Percentiles rank a stretch among this genome's conserved stretches.
Evolutionary conservation across 2,113 vertebrate species (phyloP).

Genomic region (Amphiprion ocellaris): DNA sequence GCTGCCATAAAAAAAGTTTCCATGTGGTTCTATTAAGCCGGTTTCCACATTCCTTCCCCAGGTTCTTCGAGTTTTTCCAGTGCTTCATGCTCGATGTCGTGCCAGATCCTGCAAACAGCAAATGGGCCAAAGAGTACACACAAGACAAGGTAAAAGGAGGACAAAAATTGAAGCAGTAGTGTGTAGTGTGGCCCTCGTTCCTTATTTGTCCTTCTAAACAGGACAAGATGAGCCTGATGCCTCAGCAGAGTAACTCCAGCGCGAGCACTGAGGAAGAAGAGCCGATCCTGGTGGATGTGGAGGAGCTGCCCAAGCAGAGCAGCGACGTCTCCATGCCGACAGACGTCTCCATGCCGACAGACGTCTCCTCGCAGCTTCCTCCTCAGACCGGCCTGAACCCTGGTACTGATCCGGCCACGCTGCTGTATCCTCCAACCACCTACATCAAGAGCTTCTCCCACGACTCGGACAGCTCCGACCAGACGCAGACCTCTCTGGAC

Average conservation of each 20-base stretch:
- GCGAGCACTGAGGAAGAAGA: constrained; percentile 64
- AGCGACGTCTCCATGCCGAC: background rate
- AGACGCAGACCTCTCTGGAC: constrained; percentile 73
- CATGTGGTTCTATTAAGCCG: background rate
- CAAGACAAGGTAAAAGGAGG: constrained; percentile 72
- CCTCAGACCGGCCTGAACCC: constrained; percentile 12
- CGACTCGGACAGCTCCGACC: constrained; percentile 76
- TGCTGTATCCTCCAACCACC: constrained; percentile 52
- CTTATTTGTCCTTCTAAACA: constrained; percentile 32
- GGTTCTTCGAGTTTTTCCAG: constrained; percentile 59
- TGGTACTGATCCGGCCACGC: background rate
- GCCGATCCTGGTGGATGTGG: constrained; percentile 73
- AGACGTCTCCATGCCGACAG: background rate
- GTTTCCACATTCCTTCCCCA: constrained; percentile 34
- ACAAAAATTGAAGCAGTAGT: background rate
- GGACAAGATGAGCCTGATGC: constrained; percentile 70
- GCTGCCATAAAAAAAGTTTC: background rate
- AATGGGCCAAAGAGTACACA: constrained; percentile 83
- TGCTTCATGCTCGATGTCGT: constrained; percentile 74
- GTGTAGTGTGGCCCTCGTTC: background rate
- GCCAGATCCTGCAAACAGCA: constrained; percentile 87
- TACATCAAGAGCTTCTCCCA: constrained; percentile 85
- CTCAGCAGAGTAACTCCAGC: constrained; percentile 54
- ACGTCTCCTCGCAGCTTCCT: background rate
- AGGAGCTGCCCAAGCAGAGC: constrained; percentile 71